Evolutionary conservation across 2,113 vertebrate genomes (phyloP).

Genomic region (Spea multiplicata): DNA sequence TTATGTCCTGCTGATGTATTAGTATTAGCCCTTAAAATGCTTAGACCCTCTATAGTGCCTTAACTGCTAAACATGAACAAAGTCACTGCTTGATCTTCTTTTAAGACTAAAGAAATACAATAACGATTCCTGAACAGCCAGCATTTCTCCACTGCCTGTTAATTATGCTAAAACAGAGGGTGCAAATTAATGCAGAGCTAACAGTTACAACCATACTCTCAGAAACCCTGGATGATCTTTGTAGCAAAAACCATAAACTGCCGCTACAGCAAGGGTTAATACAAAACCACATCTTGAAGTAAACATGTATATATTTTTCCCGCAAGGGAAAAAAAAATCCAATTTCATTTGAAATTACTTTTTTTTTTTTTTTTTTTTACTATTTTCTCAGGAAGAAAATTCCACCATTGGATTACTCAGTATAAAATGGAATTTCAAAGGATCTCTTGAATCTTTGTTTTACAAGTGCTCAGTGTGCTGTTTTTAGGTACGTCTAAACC

Average conservation of each 20-base stretch:
- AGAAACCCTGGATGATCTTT: not conserved
- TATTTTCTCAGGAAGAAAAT: constrained; percentile 11
- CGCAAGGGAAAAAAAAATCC: constrained; percentile 5
- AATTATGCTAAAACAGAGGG: not conserved
- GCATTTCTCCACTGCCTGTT: not conserved
- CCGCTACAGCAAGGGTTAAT: not conserved
- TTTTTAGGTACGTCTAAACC: not conserved
- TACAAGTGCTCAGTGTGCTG: not conserved
- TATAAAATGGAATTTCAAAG: constrained; percentile 6
- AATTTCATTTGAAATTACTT: constrained; percentile 21
- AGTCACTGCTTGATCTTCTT: too few species aligned
- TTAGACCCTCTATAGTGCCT: not conserved
- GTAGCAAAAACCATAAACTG: not conserved
- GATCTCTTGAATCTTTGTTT: not conserved
- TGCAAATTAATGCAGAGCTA: not conserved
- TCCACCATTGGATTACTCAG: not conserved
- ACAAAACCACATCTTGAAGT: not conserved
- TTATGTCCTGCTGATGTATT: not conserved
- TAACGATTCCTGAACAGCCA: not conserved
- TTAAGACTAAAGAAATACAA: too few species aligned
- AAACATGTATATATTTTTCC: not conserved
- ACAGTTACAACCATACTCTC: too few species aligned
- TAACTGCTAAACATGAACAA: too few species aligned
- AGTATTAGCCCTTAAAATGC: not conserved
- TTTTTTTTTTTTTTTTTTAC: constrained; percentile 1